Evolutionary conservation across 2,797 vertebrate genomes (phyloP).

Genomic region (Rhyacichthys aspro): DNA sequence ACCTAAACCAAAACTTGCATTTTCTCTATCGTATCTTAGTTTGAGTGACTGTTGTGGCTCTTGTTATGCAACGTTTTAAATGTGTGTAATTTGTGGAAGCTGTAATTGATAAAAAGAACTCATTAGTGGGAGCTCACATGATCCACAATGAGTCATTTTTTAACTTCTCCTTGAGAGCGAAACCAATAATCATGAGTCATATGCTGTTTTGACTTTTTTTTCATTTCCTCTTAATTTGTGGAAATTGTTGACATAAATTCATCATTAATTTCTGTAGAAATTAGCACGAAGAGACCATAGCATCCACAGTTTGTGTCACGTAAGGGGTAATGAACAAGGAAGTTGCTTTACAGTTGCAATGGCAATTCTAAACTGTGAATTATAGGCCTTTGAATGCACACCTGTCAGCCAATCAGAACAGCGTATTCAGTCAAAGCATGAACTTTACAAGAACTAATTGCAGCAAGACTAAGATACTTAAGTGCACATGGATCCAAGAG

Average conservation of each 20-base stretch:
- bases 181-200: background rate
- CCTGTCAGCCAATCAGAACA: no score
- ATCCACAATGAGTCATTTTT: slow-evolving; percentile 7
- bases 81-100: background rate
- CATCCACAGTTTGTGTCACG: background rate
- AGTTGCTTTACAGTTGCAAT: no score
- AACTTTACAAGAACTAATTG: no score
- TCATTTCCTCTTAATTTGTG: slow-evolving; percentile 11
- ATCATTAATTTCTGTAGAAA: slow-evolving; percentile 14
- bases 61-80: background rate
- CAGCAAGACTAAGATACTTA: background rate
- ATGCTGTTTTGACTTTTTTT: slow-evolving; percentile 14
- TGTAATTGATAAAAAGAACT: slow-evolving; percentile 7
- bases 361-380: no score
- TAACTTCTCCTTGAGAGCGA: slow-evolving; percentile 1
- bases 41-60: background rate
- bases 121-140: background rate
- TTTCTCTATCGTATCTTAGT: no score
- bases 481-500: background rate
- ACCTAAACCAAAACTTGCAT: no score
- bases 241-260: slow-evolving; percentile 9
- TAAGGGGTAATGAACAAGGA: no score
- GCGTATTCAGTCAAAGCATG: no score
- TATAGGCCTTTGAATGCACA: no score
- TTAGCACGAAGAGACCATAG: slow-evolving; percentile 12